phyloP scores from a whole-genome alignment of 2,113 vertebrate genomes.

The Notarius quadriscutis region DNA sequence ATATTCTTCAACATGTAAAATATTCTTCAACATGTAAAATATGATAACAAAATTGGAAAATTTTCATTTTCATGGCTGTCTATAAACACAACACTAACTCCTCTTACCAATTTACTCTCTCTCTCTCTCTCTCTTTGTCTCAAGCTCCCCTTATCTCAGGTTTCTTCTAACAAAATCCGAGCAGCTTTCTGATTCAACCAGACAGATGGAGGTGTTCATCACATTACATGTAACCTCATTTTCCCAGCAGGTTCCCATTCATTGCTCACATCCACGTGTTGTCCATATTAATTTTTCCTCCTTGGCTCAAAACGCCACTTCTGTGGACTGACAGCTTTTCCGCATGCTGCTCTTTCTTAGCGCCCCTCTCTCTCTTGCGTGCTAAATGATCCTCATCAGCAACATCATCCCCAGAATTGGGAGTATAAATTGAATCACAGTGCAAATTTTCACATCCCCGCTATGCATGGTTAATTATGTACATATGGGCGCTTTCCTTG shows the following conservation, averaged over 20 bases:
- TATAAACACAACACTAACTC: too few species aligned
- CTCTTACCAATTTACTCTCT: too few species aligned
- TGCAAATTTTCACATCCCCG: constrained; percentile 35
- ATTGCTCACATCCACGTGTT: constrained; percentile 50
- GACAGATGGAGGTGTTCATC: constrained; percentile 54
- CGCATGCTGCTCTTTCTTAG: constrained; percentile 25
- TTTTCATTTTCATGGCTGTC: too few species aligned
- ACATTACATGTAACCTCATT: constrained; percentile 53
- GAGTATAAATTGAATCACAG: constrained; percentile 49
- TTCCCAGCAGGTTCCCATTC: constrained; percentile 55
- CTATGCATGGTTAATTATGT: constrained; percentile 45
- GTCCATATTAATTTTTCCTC: constrained; percentile 50
- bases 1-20: too few species aligned
- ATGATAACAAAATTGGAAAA: too few species aligned
- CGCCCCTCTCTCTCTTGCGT: constrained; percentile 1
- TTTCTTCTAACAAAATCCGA: constrained; percentile 40
- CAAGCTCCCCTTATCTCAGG: background rate
- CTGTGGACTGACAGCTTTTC: constrained; percentile 32
- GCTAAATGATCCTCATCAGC: constrained; percentile 49
- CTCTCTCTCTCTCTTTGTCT: too few species aligned
- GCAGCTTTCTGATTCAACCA: constrained; percentile 38
- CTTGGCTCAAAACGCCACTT: constrained; percentile 40
- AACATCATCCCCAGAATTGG: constrained; percentile 37
- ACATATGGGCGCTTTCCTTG: constrained; percentile 38
- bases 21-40: too few species aligned